Evolutionary conservation across 2,888 invertebrate genomes (phyloP).

Genomic region (Drosophila aldrichi): DNA sequence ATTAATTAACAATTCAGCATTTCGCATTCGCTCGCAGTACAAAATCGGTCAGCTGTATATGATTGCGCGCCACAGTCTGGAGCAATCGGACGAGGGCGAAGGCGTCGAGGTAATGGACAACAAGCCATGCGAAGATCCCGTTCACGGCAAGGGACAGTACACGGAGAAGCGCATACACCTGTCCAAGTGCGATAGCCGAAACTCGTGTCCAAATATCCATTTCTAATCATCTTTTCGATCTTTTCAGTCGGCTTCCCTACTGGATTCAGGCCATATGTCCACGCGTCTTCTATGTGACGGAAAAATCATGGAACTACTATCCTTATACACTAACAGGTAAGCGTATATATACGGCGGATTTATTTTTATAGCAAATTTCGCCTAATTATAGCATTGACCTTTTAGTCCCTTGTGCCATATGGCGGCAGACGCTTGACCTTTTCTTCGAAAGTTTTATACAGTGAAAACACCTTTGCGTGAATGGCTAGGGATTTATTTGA

Average conservation of each 20-base stretch:
- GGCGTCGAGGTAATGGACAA: constrained; percentile 96
- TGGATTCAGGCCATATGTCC: constrained; percentile 96
- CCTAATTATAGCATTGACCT: not conserved
- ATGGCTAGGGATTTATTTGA: not conserved
- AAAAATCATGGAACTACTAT: constrained; percentile 98
- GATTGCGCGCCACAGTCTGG: constrained; percentile 97
- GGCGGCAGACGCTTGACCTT: constrained; percentile 29
- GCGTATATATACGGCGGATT: constrained; percentile 12
- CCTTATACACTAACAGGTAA: constrained; percentile 94
- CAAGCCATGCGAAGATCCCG: constrained; percentile 91
- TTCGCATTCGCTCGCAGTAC: constrained; percentile 87
- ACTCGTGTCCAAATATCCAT: not conserved
- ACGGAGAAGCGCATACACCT: constrained; percentile 96
- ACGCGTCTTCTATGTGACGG: constrained; percentile 95
- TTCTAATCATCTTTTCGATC: not conserved
- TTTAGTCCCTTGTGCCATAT: constrained; percentile 42
- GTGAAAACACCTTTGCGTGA: not conserved
- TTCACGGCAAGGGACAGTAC: constrained; percentile 93
- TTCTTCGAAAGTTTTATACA: not conserved
- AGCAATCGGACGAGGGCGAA: constrained; percentile 95
- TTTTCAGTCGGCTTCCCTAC: constrained; percentile 91
- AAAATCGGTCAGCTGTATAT: constrained; percentile 96
- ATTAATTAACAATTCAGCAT: constrained; percentile 15
- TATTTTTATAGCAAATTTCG: not conserved
- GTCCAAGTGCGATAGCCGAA: constrained; percentile 88